phyloP scores from a whole-genome alignment of 2,888 invertebrate species.

The Xestia sexstrigata region DNA sequence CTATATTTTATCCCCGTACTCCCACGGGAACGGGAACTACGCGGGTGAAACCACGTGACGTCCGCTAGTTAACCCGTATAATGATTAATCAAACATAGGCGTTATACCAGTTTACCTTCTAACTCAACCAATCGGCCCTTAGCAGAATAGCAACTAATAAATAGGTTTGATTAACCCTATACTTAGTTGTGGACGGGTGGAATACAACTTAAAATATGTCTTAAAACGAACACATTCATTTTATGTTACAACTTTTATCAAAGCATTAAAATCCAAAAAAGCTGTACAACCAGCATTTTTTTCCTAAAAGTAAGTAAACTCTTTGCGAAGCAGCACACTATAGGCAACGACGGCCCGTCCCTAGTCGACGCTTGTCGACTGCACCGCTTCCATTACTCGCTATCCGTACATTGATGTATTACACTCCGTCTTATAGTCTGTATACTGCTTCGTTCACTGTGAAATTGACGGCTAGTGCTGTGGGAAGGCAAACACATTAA shows the following conservation, averaged over 20 bases:
- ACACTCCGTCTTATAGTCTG: conserved; percentile 17
- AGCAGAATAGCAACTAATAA: background rate
- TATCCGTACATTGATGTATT: conserved; percentile 50
- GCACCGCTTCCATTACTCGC: conserved; percentile 63
- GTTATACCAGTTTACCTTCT: background rate
- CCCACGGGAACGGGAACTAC: too few species aligned
- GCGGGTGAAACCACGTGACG: too few species aligned
- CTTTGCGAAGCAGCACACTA: conserved; percentile 43
- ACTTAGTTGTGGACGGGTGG: background rate
- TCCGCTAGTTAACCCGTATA: too few species aligned
- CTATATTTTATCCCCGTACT: too few species aligned
- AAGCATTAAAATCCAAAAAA: conserved; percentile 1
- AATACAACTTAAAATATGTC: background rate
- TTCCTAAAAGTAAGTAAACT: conserved; percentile 11
- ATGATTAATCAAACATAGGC: background rate
- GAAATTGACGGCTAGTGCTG: conserved; percentile 6
- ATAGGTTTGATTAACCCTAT: background rate
- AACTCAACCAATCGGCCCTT: background rate
- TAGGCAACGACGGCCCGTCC: conserved; percentile 49
- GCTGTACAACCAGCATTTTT: background rate
- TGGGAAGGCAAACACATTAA: background rate
- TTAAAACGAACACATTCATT: background rate
- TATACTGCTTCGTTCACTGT: conserved; percentile 13
- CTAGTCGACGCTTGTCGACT: conserved; percentile 54
- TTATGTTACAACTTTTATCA: background rate